These are phyloP conservation scores for Achroia grisella DNA, from an alignment of 1,140 invertebrate species.

Conservation along the genomic window DNA sequence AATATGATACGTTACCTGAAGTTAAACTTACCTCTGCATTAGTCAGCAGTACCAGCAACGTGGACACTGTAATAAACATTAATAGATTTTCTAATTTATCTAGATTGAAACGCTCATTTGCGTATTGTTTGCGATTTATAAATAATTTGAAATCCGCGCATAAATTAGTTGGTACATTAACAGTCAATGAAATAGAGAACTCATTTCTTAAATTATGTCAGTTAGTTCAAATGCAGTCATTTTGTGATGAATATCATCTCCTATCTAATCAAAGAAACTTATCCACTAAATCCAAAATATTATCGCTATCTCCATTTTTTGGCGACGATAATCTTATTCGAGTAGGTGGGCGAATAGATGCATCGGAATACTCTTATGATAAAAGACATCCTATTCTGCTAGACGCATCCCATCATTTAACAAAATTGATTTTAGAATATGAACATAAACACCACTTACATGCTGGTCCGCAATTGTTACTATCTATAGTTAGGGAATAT, in stretches of 20 bases:
- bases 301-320: conserved; percentile 9
- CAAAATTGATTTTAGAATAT: conserved; percentile 31
- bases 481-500: conserved; percentile 16
- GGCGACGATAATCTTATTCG: conserved; percentile 26
- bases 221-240: conserved; percentile 2
- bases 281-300: conserved; percentile 1
- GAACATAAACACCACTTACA: conserved; percentile 35
- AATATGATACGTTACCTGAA: conserved; percentile 2
- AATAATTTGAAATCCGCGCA: conserved; percentile 9
- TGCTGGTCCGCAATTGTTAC: conserved; percentile 29
- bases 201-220: not conserved
- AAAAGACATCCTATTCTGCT: conserved; percentile 56
- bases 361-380: conserved; percentile 24
- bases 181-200: not conserved
- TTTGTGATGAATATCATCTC: not conserved
- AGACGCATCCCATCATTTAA: conserved; percentile 28
- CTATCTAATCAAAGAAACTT: not conserved
- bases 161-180: conserved; percentile 5
- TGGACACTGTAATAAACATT: not conserved
- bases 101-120: conserved; percentile 9
- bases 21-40: too few relatives aligned
- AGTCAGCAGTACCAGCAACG: conserved; percentile 13
- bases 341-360: conserved; percentile 41
- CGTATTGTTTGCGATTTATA: conserved; percentile 10
- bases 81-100: conserved; percentile 8